Conservation (phyloP, 2,888 invertebrate species). For the Clepsis dumicolana region DNA sequence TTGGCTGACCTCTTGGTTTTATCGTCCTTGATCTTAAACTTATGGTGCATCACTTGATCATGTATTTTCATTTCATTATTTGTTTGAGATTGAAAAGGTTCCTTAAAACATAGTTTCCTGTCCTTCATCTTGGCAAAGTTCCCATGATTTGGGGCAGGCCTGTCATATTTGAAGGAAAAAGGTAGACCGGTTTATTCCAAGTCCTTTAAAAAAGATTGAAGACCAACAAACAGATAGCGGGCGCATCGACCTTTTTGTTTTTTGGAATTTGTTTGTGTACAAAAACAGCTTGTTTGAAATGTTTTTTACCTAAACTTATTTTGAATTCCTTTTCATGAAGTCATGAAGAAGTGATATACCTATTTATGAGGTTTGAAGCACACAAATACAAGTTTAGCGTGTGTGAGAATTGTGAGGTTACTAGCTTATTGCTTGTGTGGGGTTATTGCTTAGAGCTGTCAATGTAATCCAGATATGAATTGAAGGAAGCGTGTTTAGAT, state of each 20-base stretch:
- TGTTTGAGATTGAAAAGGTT: no score
- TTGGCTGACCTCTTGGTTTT: no score
- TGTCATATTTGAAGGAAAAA: not conserved
- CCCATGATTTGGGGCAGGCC: not conserved
- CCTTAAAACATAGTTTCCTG: no score
- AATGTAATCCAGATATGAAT: not conserved
- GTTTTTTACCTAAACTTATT: not conserved
- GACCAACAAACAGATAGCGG: not conserved
- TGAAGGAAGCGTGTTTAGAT: not conserved
- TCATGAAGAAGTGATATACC: constrained; percentile 24
- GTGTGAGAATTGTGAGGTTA: constrained; percentile 26
- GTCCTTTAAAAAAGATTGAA: not conserved
- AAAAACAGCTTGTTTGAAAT: not conserved
- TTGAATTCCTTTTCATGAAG: constrained; percentile 11
- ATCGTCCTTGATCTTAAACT: no score
- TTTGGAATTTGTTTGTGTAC: not conserved
- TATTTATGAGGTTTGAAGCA: constrained; percentile 16
- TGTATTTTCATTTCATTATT: no score
- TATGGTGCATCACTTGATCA: no score
- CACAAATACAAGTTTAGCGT: constrained; percentile 20
- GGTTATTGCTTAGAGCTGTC: constrained; percentile 6
- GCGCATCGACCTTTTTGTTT: constrained; percentile 11
- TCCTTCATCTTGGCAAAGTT: no score
- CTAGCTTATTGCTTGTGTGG: constrained; percentile 24
- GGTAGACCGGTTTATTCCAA: not conserved